Base-by-base conservation (phyloP, 2,888 invertebrate genomes). In the Phragmatobia fuliginosa region DNA sequence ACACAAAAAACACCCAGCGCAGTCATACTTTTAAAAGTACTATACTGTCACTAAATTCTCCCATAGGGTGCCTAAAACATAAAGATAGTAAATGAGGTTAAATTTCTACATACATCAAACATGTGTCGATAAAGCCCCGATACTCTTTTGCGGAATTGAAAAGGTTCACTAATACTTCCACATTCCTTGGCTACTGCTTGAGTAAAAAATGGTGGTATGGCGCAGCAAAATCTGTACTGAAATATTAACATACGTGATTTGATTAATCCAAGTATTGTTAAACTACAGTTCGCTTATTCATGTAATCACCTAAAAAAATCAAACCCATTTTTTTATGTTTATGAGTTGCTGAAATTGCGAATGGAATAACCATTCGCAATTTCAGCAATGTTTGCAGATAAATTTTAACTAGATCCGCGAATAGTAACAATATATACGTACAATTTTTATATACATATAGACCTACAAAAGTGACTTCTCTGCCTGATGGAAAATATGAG, bases 131-230 rank as follows among this genome's bases (percentile, higher is more conserved):
- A 70, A 2, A 84, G 67, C 0, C 81, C 83, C 16, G 89, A 85
- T 0, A 90, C 77, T 67, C 90, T 88, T 38, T 77, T 67, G 10
- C 85, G 77, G 4, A 74, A 32, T 11, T 78, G 83, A 1, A 76
- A 71, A 0, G 87, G 2, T 10, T 69, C 61, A 21, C 83, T 72
- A 0, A 63, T 60, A 0, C 85, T 90, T 7, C 92, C 92, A 49
- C 92, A 93, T 3, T 76, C 72, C 49, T 77, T 85, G 0, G 91
- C 88, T 3, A 89, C 66, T 0, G 83, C 81, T 25, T 87, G 79
- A 18, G 85, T 85, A 71, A 92, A 93, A 73, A 93, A 92, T 18
- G 92, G 92, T 5, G 93, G 93, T 31, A 93, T 88, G 8, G 91
- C 72, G 70, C 93, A 93, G 68, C 93, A 93, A 16, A 84, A 83